Conservation (phyloP, 2,888 invertebrate genomes). For the Adineta ricciae region DNA sequence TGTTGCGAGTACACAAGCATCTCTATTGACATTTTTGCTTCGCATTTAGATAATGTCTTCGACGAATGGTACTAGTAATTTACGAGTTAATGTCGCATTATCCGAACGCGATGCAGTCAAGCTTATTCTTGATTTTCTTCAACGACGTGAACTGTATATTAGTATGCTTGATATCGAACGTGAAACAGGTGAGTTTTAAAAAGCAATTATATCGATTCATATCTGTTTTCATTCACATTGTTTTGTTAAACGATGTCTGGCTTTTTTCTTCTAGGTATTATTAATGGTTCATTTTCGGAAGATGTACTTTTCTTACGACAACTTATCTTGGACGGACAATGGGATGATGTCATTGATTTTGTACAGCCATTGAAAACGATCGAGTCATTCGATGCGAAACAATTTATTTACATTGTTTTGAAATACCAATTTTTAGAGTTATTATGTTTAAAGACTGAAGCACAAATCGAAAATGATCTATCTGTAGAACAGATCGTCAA, state of each 20-base stretch:
- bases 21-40: neutral
- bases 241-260: neutral
- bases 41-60: neutral
- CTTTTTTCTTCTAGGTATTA: conserved; percentile 50
- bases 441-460: conserved; percentile 78
- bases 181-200: conserved; percentile 59
- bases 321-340: conserved; percentile 90
- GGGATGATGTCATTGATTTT: conserved; percentile 92
- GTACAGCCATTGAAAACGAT: conserved; percentile 72
- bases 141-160: conserved; percentile 78
- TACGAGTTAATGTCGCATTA: conserved; percentile 24
- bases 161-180: conserved; percentile 74
- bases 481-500: conserved; percentile 30
- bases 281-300: conserved; percentile 82
- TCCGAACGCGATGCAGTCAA: conserved; percentile 54
- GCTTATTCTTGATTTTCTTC: conserved; percentile 52
- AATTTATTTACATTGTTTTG: conserved; percentile 73
- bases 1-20: neutral
- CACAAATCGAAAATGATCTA: conserved; percentile 47
- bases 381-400: conserved; percentile 68
- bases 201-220: neutral
- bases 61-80: neutral
- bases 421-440: conserved; percentile 86
- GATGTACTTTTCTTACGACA: conserved; percentile 85
- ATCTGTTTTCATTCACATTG: neutral